Conservation (phyloP, 2,113 vertebrate species). For the Lasiurus cinereus region DNA sequence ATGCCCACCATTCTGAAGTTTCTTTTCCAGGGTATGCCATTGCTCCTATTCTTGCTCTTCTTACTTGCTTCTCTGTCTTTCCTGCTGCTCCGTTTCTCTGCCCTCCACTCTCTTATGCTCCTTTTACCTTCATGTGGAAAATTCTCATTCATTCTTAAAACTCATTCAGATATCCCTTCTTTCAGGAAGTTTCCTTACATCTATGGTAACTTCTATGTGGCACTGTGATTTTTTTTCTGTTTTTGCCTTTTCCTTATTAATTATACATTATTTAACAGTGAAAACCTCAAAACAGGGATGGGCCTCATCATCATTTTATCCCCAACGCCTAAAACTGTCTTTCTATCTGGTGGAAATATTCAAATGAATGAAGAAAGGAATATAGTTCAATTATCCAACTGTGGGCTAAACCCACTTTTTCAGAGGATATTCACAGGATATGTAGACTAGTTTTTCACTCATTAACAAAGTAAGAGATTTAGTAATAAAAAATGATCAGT, state of each 20-base stretch:
- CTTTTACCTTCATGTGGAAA: not conserved
- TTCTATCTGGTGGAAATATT: not conserved
- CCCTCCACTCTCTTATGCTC: not conserved
- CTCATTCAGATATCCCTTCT: not conserved
- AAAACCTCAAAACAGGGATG: not conserved
- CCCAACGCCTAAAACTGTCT: not conserved
- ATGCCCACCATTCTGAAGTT: not conserved
- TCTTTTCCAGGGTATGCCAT: accelerated
- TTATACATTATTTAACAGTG: not conserved
- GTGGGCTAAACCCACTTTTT: not conserved
- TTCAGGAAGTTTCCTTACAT: not conserved
- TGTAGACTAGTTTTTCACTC: not conserved
- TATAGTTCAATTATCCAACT: not conserved
- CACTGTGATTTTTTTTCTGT: conserved; percentile 12
- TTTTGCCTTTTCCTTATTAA: not conserved
- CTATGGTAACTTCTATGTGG: not conserved
- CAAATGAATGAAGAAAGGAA: not conserved
- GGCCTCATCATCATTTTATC: not conserved
- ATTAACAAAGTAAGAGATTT: not conserved
- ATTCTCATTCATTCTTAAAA: not conserved
- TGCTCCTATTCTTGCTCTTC: not conserved
- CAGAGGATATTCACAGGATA: not conserved
- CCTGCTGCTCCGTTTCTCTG: not conserved
- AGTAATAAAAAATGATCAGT: not conserved
- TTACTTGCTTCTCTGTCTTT: not conserved